Conservation (phyloP, 2,113 vertebrate species). For the Nematolebias whitei region DNA sequence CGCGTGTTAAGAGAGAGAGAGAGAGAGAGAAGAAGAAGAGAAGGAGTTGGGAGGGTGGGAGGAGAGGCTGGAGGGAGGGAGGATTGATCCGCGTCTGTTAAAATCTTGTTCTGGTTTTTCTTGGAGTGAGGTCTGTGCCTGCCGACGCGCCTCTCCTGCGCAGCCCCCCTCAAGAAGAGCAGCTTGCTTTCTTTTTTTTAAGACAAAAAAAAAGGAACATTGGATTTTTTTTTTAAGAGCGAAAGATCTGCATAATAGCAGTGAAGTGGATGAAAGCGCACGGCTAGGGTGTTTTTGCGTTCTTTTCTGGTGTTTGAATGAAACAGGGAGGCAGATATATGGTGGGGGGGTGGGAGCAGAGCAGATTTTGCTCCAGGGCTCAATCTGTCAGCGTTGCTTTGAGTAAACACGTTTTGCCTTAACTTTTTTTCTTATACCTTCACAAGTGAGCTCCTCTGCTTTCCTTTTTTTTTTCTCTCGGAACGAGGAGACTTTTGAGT, state of each 20-base stretch:
- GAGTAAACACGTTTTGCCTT: slow-evolving; percentile 67
- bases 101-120: slow-evolving; percentile 83
- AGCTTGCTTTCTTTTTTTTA: slow-evolving; percentile 31
- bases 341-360: slow-evolving; percentile 35
- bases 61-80: slow-evolving; percentile 62
- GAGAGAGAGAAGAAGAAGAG: slow-evolving; percentile 22
- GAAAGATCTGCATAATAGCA: slow-evolving; percentile 55
- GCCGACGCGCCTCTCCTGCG: slow-evolving; percentile 77
- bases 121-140: slow-evolving; percentile 80
- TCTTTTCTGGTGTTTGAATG: slow-evolving; percentile 62
- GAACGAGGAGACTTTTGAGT: slow-evolving; percentile 48
- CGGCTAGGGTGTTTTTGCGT: slow-evolving; percentile 55
- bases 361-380: slow-evolving; percentile 61
- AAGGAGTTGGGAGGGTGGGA: slow-evolving; percentile 25
- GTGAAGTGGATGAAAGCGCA: slow-evolving; percentile 70
- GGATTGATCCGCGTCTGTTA: slow-evolving; percentile 83
- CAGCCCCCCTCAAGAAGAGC: slow-evolving; percentile 68
- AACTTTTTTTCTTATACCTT: slow-evolving; percentile 64
- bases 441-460: slow-evolving; percentile 46
- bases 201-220: slow-evolving; percentile 67
- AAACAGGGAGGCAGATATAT: slow-evolving; percentile 53
- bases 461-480: slow-evolving; percentile 46
- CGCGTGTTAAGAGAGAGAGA: slow-evolving; percentile 14
- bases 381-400: slow-evolving; percentile 68
- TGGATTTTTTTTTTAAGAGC: slow-evolving; percentile 58